phyloP scores from a whole-genome alignment of 2,113 vertebrate genomes.

The Xyrauchen texanus region DNA sequence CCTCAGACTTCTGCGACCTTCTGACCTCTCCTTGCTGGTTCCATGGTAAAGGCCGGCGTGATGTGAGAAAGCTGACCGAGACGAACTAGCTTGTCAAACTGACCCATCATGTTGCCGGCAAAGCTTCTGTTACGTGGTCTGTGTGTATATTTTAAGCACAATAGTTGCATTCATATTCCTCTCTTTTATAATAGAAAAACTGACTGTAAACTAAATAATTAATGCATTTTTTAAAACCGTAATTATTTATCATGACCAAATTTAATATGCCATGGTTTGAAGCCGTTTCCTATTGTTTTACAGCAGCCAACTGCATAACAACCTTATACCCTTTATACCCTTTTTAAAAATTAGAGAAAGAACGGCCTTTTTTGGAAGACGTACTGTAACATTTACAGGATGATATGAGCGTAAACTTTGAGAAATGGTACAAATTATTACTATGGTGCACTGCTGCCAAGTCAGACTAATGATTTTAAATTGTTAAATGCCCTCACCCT shows the following conservation, averaged over 20 bases:
- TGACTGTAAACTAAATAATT: not conserved
- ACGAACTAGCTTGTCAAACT: conserved; percentile 12
- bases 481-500: not conserved
- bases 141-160: not conserved
- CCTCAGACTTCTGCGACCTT: not conserved
- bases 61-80: conserved; percentile 9
- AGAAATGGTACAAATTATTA: not conserved
- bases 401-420: not conserved
- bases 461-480: conserved; percentile 33
- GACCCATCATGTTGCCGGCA: not conserved
- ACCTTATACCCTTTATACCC: not conserved
- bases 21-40: conserved; percentile 5
- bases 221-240: not conserved
- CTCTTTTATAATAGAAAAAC: too few relatives aligned
- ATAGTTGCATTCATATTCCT: not conserved
- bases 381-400: not conserved
- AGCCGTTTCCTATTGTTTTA: not conserved
- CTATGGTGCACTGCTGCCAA: not conserved
- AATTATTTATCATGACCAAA: not conserved
- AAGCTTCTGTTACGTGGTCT: conserved; percentile 6
- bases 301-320: not conserved
- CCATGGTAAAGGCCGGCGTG: not conserved
- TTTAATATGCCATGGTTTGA: not conserved
- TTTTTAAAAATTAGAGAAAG: not conserved
- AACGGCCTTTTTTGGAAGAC: not conserved